Evolutionary conservation across 2,888 invertebrate species (phyloP), one percentile per base, ranked within the genome.

Genomic region (Ligdia adustata): DNA sequence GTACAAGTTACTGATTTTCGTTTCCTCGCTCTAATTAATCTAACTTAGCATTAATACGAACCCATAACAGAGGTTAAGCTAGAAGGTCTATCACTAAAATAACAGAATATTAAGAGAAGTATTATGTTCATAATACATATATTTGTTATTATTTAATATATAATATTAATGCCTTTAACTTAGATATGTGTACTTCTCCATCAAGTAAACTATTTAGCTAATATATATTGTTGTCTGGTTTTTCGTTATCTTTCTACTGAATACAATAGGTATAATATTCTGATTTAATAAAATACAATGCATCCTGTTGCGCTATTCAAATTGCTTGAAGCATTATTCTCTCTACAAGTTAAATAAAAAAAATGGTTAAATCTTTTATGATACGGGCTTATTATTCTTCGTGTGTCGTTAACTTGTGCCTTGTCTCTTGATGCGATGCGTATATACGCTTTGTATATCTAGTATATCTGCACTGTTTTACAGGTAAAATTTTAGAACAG

Each of bases 381-480:
- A 40, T 49, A 16, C 72, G 75, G 74, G 74, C 67, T 73, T 77
- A 75, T 75, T 77, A 77, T 79, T 77, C 75, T 52, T 63, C 48
- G 57, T 55, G 67, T 69, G 72, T 77, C 62, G 62, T 68, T 67
- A 65, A 60, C 67, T 64, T 67, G 65, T 66, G 64, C 58, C 56
- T 72, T 55, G 69, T 68, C 63, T 62, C 55, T 53, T 66, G 65
- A 69, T 72, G 65, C 64, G 55, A 54, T 62, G 57, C 52, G 55
- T 62, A 62, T 64, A 64, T 59, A 57, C 37, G 39, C 11, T 46
- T 57, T n/a, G n/a, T n/a, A n/a, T 60, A 49, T 54, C 47, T 53
- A 41, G 55, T 47, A 54, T 49, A 47, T 47, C 20, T 31, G 40
- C 40, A 35, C 26, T 41, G 40, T 31, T 13, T 26, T 61, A 50